Base-by-base conservation (phyloP, 23 tunicate species). In the Ascidia mentula region DNA sequence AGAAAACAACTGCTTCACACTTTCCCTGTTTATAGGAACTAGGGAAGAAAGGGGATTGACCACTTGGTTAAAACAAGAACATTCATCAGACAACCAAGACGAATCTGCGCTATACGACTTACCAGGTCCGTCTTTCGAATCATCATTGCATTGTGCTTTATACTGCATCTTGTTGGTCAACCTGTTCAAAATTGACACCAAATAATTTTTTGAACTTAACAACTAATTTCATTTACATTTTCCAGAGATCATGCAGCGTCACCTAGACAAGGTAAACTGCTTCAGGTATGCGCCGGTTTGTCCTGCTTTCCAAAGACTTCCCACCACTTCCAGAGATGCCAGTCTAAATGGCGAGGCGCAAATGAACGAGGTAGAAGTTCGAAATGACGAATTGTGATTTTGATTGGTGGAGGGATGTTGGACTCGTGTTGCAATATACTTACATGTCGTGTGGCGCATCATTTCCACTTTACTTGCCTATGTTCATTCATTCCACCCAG, bases 21-120 rank as follows among this genome's bases (percentile, higher is more conserved):
- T 26, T 53, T 5, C 24, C 65, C 24, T 6, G 22, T 20, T 53
- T 53, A 5, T 53, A 74, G 77, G 77, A 9, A 74, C 77, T 31
- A 74, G 37, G 42, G 42, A 74, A 35, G 77, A 74, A 35, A 34
- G 77, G 1, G 77, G 77, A 36, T 3, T 74, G 40, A 17, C 42
- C 36, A 74, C 77, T 3, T 74, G 77, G 77, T 28, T 53, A 53
- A 6, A 53, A 53, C 65, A 53, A 20, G n/a, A n/a, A n/a, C n/a
- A n/a, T n/a, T n/a, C n/a, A n/a, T n/a, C n/a, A n/a, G 65, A 53
- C 7, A 9, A 3, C 1, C 24, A 26, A 1, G 65, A 53, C 22
- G 65, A 53, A 53, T 3, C 12, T 53, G 65, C 7, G 28, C 4
- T 53, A 6, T 53, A 53, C 24, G 65, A 53, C 13, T 53, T 53